Base-by-base conservation (phyloP, 2,888 invertebrate species). In the Crematogaster levior region DNA sequence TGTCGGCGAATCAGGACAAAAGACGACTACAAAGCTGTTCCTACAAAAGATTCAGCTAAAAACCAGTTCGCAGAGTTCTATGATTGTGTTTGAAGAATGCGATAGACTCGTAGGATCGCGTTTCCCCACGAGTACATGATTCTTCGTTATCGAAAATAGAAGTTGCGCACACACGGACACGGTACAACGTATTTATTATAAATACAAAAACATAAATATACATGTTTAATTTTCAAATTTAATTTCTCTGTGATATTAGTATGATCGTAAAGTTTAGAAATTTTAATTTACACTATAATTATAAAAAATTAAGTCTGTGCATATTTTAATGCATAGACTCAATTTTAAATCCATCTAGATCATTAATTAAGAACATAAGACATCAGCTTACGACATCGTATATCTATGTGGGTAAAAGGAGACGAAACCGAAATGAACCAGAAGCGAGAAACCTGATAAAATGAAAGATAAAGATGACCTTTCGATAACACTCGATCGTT, bases 401-500 rank as follows among this genome's bases (percentile, higher is more conserved):
- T 81, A 70, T 85, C 65, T 84, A 74, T 75, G 56, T 80, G 81
- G 75, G 56, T 77, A 83, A 85, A 84, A 86, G 84, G 68, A 86
- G 75, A 82, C 40, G 72, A 61, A 63, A 51, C 70, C 51, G 53
- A 34, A 63, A 58, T 74, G 75, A 66, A 75, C 74, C 84, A 87
- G 86, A 88, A 86, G 77, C 63, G 79, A 85, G 87, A 90, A 82
- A 84, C 80, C 81, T 40, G 89, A 89, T 88, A 90, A 87, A 70
- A 82, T 51, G 34, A 53, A 27, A 81, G 90, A 91, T 86, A 91
- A 86, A 70, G 51, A 58, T 92, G 92, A 92, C 92, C 92, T 84
- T 90, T 77, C 77, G 92, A 92, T 92, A 92, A 89, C 88, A 88
- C 79, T 84, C 82, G 82, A 85, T 86, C 56, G 51, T 84, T 79